Base-by-base conservation (phyloP, 2,797 vertebrate species). In the Aulostomus chinensis region DNA sequence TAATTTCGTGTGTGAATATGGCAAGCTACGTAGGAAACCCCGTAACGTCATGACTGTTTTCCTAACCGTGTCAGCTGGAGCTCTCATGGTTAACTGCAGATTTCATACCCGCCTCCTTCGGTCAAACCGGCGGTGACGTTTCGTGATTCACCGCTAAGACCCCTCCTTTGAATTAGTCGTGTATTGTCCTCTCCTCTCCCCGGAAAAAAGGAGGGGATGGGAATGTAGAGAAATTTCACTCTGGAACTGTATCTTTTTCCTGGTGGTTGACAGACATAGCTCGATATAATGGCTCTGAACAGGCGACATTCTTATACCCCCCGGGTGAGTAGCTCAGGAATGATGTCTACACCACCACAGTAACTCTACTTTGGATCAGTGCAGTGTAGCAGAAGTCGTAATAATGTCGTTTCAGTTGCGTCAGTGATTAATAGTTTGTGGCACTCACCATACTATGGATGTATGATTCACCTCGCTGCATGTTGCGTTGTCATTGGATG, bases 261-360 rank as follows among this genome's bases (percentile, higher is more conserved):
- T 32, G 28, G 24, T 49, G 29, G 30, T 58, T 67, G 68, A 47
- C 9, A 1, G 11, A 29, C 18, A 20, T 39, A 25, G 11, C 3
- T 51, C 45, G 26, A n/a, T 37, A 63, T 34, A 0, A 88, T 88
- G 82, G 81, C 84, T 59, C 13, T 87, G 52, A 80, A 8, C 53
- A 85, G 87, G 43, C 64, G 86, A 31, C 85, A 89, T 68, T 90
- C 88, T 2, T 86, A 68, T 21, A 85, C 81, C 5, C 85, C 86
- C 1, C 65, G 77, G 85, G 88, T 88, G 65, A 88, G 88, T 87
- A 51, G 24, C 35, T n/a, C n/a, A n/a, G n/a, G n/a, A n/a, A n/a
- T n/a, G n/a, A n/a, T n/a, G n/a, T n/a, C n/a, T n/a, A n/a, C n/a
- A n/a, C n/a, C n/a, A n/a, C n/a, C n/a, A n/a, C n/a, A n/a, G n/a